Evolutionary conservation across 1,140 invertebrate genomes (phyloP).

Genomic region (Danaus plexippus): DNA sequence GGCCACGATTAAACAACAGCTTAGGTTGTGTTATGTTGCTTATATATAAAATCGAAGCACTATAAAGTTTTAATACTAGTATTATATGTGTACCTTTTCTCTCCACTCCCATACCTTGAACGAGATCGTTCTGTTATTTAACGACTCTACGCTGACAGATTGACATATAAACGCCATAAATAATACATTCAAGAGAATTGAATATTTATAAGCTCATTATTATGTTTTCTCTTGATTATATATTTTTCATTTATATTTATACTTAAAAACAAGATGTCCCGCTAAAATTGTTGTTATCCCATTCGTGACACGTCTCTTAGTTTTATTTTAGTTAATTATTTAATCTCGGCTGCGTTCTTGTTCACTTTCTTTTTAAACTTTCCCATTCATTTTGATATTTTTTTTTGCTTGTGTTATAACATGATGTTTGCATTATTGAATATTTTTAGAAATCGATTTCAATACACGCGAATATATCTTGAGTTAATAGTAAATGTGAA

Average conservation of each 20-base stretch:
- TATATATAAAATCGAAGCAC: too few species aligned
- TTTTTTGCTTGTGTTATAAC: conserved; percentile 4
- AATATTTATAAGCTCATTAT: conserved; percentile 22
- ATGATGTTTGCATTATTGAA: too few species aligned
- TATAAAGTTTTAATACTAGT: too few species aligned
- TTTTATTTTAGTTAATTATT: conserved; percentile 52
- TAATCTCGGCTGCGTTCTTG: conserved; percentile 10
- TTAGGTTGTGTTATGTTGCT: too few species aligned
- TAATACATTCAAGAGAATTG: conserved; percentile 18
- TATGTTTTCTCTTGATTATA: conserved; percentile 9
- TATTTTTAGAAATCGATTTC: too few species aligned
- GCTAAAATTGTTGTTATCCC: conserved; percentile 40
- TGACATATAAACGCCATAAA: conserved; percentile 16
- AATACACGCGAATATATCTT: too few species aligned
- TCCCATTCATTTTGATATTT: conserved; percentile 13
- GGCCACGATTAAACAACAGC: too few species aligned
- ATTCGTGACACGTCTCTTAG: conserved; percentile 13
- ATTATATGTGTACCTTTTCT: too few species aligned
- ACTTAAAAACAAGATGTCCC: background rate
- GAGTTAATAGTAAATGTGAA: conserved; percentile 9
- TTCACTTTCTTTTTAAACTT: conserved; percentile 16
- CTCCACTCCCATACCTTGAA: conserved; percentile 20
- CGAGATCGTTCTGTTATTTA: conserved; percentile 23
- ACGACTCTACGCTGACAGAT: conserved; percentile 17
- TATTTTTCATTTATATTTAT: conserved; percentile 2